phyloP scores from a whole-genome alignment of 1,140 invertebrate species.

The Goniozus legneri region DNA sequence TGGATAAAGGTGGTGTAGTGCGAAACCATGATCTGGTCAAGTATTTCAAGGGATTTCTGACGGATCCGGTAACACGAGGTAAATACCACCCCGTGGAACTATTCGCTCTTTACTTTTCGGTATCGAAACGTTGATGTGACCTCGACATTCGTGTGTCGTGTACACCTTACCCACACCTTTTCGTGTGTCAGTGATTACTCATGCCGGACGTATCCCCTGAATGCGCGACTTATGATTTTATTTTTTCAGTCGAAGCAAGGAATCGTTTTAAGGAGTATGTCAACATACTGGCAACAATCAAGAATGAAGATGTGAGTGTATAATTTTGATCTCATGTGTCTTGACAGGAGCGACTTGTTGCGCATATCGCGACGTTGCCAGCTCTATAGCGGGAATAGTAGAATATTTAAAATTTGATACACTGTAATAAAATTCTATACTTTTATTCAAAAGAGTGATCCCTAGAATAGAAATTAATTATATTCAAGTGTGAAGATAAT shows the following conservation, averaged over 20 bases:
- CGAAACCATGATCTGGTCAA: slow-evolving; percentile 85
- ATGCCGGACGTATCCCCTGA: too few relatives aligned
- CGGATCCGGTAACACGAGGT: slow-evolving; percentile 74
- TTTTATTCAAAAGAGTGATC: not conserved
- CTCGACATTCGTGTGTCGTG: slow-evolving; percentile 12
- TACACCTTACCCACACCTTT: slow-evolving; percentile 4
- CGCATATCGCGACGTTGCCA: slow-evolving; percentile 35
- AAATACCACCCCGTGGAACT: too few relatives aligned
- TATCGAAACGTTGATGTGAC: too few relatives aligned
- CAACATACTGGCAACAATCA: slow-evolving; percentile 82
- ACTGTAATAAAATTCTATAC: too few relatives aligned
- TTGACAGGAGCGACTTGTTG: slow-evolving; percentile 50
- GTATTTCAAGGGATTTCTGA: slow-evolving; percentile 82
- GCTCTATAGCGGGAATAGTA: slow-evolving; percentile 8
- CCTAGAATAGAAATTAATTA: not conserved
- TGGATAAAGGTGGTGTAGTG: slow-evolving; percentile 77
- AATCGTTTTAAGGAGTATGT: slow-evolving; percentile 88
- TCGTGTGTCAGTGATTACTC: too few relatives aligned
- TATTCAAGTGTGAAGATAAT: too few relatives aligned
- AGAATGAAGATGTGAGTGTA: slow-evolving; percentile 61
- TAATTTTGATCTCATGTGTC: slow-evolving; percentile 11
- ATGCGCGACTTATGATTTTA: slow-evolving; percentile 24
- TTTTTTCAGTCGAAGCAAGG: slow-evolving; percentile 73
- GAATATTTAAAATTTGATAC: not conserved
- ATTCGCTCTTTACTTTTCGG: too few relatives aligned